Evolutionary conservation across 35 echinoderm and acorn worm species (phyloP).

Genomic region (Heliocidaris tuberculata): DNA sequence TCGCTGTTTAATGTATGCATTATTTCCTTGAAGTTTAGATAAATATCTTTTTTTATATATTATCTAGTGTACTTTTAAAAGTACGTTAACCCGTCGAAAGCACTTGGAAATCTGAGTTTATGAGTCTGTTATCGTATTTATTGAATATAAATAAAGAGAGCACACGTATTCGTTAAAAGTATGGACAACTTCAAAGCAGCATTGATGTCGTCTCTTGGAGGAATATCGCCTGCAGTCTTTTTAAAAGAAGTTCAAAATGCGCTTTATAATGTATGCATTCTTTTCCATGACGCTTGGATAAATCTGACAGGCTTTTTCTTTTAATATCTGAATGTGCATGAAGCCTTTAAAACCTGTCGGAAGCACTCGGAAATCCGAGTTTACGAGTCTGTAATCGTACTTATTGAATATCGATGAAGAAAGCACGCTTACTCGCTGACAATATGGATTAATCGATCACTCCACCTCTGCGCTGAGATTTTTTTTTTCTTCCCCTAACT

Average conservation of each 20-base stretch:
- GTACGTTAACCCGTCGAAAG: not conserved
- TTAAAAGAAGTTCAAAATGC: no score
- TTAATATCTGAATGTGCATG: not conserved
- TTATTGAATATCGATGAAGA: slow-evolving; percentile 35
- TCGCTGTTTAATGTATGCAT: no score
- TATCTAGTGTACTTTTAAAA: no score
- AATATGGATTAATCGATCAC: slow-evolving; percentile 39
- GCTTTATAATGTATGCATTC: no score
- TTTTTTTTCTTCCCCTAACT: not conserved
- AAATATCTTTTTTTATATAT: no score
- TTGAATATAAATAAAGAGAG: not conserved
- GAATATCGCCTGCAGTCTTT: no score
- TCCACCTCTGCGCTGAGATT: slow-evolving; percentile 18
- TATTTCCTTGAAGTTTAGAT: no score
- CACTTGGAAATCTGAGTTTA: slow-evolving; percentile 9
- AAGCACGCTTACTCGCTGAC: slow-evolving; percentile 22
- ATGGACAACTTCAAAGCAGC: no score
- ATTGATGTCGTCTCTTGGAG: no score
- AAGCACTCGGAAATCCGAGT: slow-evolving; percentile 14
- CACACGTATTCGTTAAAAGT: not conserved
- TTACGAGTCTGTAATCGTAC: slow-evolving; percentile 29
- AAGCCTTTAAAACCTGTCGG: not conserved
- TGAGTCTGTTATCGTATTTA: not conserved
- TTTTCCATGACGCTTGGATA: no score
- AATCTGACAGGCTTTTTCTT: no score